Evolutionary conservation across 2,888 invertebrate genomes (phyloP), one percentile per base, ranked within the genome.

Genomic region (Platycnemis pennipes): DNA sequence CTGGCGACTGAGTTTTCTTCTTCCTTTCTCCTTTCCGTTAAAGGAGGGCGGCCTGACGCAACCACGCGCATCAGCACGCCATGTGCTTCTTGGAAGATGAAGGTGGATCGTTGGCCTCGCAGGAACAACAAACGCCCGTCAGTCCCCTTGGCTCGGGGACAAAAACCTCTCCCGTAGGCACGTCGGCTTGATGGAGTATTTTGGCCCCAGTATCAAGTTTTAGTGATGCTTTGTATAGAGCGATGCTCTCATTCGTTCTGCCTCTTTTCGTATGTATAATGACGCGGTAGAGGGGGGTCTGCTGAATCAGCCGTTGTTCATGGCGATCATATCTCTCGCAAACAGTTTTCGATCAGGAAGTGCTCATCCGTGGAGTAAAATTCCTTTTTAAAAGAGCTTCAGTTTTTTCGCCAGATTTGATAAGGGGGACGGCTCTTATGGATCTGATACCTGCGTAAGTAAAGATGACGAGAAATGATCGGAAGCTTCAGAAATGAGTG

Each of bases 1-100:
- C 77, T 37, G 37, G 11, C 77, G 4, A 11, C 31, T 13, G 77
- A 77, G 77, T 37, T 13, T 0, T 13, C 13, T 37, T 31, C 77
- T 31, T 77, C 11, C 37, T 77, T 63, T 26, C 42, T 26, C 26
- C 16, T 13, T 63, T 44, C 56, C 56, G 42, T 89, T 37, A 56
- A 89, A 89, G 89, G 89, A 2, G 19, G 11, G 1, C 53, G 53
- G 49, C 16, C 31, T 88, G 88, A 89, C 56, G 89, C 89, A 89
- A 53, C 53, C 26, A 19, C 26, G 11, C 42, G 37, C 37, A 22
- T n/a, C 46, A 46, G 22, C 45, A 42, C 89, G 53, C 56, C 56
- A 42, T 53, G 56, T 63, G 56, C 42, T 56, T 37, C 89, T 89
- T 44, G 37, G 42, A 89, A 89, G 42, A 8, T 87, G 26, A 87